Evolutionary conservation across 2,888 invertebrate species (phyloP), one percentile per base, ranked within the genome.

Genomic region (Scelioninae gen. 1): DNA sequence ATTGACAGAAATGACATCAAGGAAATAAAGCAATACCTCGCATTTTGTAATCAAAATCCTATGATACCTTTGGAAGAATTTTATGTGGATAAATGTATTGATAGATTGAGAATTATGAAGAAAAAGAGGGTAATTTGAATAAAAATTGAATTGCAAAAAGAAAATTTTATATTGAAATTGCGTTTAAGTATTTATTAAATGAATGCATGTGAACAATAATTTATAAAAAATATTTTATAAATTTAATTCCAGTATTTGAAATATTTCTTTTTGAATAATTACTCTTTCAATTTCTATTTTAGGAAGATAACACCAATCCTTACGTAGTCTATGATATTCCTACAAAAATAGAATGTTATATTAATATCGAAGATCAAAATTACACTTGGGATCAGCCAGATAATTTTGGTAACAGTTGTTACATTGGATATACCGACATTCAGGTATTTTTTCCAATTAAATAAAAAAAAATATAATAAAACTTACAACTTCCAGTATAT

Each of bases 301-400:
- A 90, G 88, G 43, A 88, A 69, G 83, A 85, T 31, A 88, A 87
- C 74, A 53, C 53, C 11, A 89, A 89, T 40, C 86, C 89, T 0
- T 88, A 87, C 66, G 86, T 92, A 11, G 80, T 82, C 7, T 89
- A 89, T 56, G 82, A 88, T 5, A 91, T 90, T 3, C 83, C 87
- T 7, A 51, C 79, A 13, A 87, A 89, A 5, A 88, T 87, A 34
- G 88, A 88, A 78, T 86, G 90, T 23, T 92, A 87, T 45, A 81
- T 92, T 6, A 88, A 92, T 83, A 82, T 92, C 6, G 74, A 88
- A 34, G 86, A 85, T 3, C 82, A 80, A 63, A 87, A 31, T 53
- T 92, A 90, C 23, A 87, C 89, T 5, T 92, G 92, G 92, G 90
- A 91, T 66, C 69, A 80, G 23, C 91, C 90, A 0, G 85, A 85